Conservation (phyloP, 2,797 vertebrate species). For the Oryzias dopingdopingensis region DNA sequence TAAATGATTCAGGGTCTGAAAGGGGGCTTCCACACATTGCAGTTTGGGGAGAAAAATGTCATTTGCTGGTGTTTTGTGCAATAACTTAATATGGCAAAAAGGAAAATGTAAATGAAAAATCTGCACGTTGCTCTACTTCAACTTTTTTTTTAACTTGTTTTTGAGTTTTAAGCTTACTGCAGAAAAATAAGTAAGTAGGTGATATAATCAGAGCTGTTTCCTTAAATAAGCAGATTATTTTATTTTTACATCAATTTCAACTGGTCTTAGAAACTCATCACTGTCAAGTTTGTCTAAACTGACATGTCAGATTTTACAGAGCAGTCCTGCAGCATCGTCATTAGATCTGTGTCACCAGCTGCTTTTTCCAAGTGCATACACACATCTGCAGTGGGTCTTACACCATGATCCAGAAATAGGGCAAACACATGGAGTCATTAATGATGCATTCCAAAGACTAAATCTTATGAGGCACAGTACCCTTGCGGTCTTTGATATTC, state of each 20-base stretch:
- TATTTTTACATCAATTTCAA: no score
- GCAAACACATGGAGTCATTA: conserved; percentile 50
- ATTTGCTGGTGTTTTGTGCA: conserved; percentile 23
- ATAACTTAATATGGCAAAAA: conserved; percentile 11
- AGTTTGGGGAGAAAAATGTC: conserved; percentile 18
- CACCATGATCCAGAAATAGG: conserved; percentile 50
- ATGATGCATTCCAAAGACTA: conserved; percentile 47
- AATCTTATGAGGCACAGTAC: conserved; percentile 23
- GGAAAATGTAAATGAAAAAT: background rate
- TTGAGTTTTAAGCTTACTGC: no score
- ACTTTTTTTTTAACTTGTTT: no score
- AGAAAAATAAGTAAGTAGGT: no score
- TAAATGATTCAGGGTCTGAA: conserved; percentile 70
- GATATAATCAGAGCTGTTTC: no score
- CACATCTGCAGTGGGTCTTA: conserved; percentile 24
- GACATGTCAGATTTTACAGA: background rate
- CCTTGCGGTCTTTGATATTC: conserved; percentile 8
- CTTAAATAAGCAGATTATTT: no score
- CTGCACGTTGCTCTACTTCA: no score
- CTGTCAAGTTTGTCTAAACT: background rate
- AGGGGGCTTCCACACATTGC: conserved; percentile 35
- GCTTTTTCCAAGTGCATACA: conserved; percentile 30
- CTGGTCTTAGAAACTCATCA: conserved; percentile 2
- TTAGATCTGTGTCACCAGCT: conserved; percentile 55
- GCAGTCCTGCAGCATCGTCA: conserved; percentile 24